Conservation (phyloP, 2,113 vertebrate species). For the Meriones unguiculatus region DNA sequence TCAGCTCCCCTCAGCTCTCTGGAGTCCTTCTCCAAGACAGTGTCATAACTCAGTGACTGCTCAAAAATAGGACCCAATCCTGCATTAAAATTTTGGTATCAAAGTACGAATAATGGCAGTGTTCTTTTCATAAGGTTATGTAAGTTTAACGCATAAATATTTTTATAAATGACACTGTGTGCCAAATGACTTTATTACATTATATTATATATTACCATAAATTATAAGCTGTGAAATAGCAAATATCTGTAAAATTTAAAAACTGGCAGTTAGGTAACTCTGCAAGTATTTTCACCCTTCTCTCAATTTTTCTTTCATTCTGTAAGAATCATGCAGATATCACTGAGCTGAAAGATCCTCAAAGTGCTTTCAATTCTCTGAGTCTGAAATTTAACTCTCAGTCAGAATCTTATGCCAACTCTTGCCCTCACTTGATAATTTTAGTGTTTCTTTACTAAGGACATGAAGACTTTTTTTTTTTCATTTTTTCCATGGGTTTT, state of each 20-base stretch:
- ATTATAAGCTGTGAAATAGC: neutral
- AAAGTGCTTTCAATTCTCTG: neutral
- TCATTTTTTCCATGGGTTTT: neutral
- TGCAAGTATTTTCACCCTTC: neutral
- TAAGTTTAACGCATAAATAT: neutral
- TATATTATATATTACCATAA: neutral
- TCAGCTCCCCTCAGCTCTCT: neutral
- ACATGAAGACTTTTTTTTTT: neutral
- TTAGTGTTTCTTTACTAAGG: slow-evolving; percentile 24
- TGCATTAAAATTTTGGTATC: neutral
- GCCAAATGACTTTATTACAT: neutral
- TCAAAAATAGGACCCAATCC: neutral
- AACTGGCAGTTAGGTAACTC: neutral
- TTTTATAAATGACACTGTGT: neutral
- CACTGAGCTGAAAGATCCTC: neutral
- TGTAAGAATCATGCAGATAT: neutral
- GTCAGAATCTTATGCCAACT: neutral
- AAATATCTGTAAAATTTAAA: neutral
- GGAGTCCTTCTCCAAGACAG: neutral
- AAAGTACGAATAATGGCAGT: slow-evolving; percentile 16
- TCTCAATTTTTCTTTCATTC: neutral
- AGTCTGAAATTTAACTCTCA: neutral
- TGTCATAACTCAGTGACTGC: neutral
- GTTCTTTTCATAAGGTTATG: neutral
- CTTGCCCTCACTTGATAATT: neutral